Percentiles rank a stretch among this genome's conserved stretches.
Conservation (phyloP, 1,140 invertebrate species). For the Propsilocerus akamusi region DNA sequence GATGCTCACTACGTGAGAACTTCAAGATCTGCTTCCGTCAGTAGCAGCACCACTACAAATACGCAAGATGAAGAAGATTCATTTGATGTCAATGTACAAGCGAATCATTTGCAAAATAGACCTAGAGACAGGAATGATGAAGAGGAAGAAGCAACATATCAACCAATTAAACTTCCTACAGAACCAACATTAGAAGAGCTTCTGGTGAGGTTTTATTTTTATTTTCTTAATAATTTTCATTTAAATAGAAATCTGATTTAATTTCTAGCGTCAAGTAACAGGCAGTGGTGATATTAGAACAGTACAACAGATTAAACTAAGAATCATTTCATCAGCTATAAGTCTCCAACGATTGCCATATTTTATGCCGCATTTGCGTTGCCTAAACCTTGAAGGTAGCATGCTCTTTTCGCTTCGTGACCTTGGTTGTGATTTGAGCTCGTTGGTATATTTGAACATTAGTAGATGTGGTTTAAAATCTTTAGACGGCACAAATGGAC, state of each 20-base stretch:
- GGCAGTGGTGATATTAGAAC: slow-evolving; percentile 33
- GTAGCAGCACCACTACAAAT: neutral
- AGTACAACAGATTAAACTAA: slow-evolving; percentile 34
- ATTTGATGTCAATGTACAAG: slow-evolving; percentile 10
- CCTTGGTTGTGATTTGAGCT: slow-evolving; percentile 39
- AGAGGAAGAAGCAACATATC: slow-evolving; percentile 12
- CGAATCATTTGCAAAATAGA: slow-evolving; percentile 10
- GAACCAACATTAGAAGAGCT: slow-evolving; percentile 35
- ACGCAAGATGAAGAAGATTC: neutral
- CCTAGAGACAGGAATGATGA: neutral
- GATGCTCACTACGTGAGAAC: neutral
- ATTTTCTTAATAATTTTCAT: neutral
- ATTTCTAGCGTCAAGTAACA: slow-evolving; percentile 16
- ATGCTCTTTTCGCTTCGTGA: slow-evolving; percentile 39
- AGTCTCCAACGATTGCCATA: slow-evolving; percentile 36
- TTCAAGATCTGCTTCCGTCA: neutral
- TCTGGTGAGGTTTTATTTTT: slow-evolving; percentile 23
- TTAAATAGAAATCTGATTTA: slow-evolving; percentile 7
- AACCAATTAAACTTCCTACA: slow-evolving; percentile 31
- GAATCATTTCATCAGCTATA: slow-evolving; percentile 36
- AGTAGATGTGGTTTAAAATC: slow-evolving; percentile 38
- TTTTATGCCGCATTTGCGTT: slow-evolving; percentile 34
- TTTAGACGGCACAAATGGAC: slow-evolving; percentile 41
- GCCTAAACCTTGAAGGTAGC: slow-evolving; percentile 41
- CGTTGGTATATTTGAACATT: slow-evolving; percentile 37